phyloP scores from a whole-genome alignment of 2,113 vertebrate species.

The Lophotis ruficrista region DNA sequence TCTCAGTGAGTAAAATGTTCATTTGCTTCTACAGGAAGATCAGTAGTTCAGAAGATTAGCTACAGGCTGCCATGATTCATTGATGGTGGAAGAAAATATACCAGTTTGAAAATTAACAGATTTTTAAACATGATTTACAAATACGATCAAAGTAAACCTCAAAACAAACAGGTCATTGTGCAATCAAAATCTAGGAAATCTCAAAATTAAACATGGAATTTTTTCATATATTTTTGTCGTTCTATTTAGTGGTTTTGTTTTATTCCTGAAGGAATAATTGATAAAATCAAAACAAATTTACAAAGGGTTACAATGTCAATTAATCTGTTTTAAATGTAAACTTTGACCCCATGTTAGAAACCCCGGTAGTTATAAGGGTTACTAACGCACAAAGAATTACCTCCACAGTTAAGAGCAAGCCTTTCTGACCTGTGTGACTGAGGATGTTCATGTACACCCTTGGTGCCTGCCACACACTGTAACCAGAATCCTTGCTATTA shows the following conservation, averaged over 20 bases:
- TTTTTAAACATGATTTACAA: neutral
- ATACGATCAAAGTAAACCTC: neutral
- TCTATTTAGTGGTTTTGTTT: neutral
- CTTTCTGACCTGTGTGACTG: neutral
- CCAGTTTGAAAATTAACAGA: neutral
- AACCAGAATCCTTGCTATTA: neutral
- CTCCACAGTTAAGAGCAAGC: neutral
- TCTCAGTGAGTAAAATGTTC: neutral
- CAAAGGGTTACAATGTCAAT: fast-evolving
- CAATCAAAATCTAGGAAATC: neutral
- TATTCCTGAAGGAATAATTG: neutral
- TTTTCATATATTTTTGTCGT: neutral
- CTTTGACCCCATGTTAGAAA: neutral
- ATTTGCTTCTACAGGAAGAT: neutral
- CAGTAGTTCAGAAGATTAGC: neutral
- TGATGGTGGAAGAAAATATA: neutral
- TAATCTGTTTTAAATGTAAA: neutral
- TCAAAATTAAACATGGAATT: neutral
- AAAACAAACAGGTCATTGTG: neutral
- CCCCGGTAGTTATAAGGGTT: neutral
- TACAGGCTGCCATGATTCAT: neutral
- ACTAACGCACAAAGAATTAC: neutral
- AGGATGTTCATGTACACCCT: fast-evolving
- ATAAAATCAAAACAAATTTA: neutral
- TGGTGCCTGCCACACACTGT: neutral